Conservation (phyloP, 2,113 vertebrate genomes). For the Tupaia chinensis region DNA sequence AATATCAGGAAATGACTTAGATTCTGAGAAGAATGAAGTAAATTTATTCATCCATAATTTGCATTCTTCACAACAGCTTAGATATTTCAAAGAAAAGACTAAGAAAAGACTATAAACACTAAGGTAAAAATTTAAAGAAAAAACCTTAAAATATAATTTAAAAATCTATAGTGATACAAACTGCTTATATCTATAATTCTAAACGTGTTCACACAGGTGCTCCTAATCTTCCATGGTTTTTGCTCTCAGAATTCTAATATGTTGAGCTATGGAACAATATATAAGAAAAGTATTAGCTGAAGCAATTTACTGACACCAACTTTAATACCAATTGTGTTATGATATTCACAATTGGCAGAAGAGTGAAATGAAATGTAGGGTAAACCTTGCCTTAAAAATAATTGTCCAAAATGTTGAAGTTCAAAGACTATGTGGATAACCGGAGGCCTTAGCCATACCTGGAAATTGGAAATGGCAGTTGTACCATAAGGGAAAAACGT, state of each 20-base stretch:
- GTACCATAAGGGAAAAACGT: neutral
- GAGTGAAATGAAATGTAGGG: conserved; percentile 66
- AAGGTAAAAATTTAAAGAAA: neutral
- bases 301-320: conserved; percentile 63
- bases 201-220: conserved; percentile 69
- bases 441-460: neutral
- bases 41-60: neutral
- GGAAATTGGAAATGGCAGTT: conserved; percentile 61
- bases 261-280: conserved; percentile 32
- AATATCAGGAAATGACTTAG: neutral
- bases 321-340: conserved; percentile 54
- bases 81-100: neutral
- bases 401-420: conserved; percentile 65
- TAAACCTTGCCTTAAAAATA: conserved; percentile 62
- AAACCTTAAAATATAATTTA: conserved; percentile 47
- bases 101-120: neutral
- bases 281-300: conserved; percentile 7
- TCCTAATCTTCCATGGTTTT: conserved; percentile 66
- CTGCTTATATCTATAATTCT: conserved; percentile 60
- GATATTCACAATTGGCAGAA: neutral
- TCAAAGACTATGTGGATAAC: conserved; percentile 60
- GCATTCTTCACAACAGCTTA: conserved; percentile 5
- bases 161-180: conserved; percentile 56
- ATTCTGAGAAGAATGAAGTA: neutral
- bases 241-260: conserved; percentile 66